Percentiles rank a stretch among this genome's conserved stretches.
These are phyloP conservation scores for Neria commutata DNA, from an alignment of 2,888 invertebrate genomes.

Conservation along the genomic window DNA sequence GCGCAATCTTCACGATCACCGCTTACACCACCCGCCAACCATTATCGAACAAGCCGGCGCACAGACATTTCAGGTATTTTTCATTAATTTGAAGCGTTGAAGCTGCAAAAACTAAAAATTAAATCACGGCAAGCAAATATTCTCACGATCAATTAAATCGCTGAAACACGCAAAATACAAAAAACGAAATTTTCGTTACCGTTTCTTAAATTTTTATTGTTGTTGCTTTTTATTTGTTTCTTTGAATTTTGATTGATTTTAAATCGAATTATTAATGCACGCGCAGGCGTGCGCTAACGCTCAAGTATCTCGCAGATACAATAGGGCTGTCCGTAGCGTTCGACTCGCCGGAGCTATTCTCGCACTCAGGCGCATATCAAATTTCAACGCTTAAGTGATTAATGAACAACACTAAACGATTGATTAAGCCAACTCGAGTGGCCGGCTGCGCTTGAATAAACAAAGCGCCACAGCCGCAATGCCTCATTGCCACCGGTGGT, in stretches of 20 bases:
- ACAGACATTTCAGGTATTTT: too few species aligned
- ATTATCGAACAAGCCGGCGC: too few species aligned
- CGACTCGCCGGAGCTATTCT: slow-evolving; percentile 27
- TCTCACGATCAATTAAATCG: not conserved
- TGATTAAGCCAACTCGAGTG: slow-evolving; percentile 21
- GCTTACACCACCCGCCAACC: too few species aligned
- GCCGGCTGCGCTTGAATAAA: slow-evolving; percentile 34
- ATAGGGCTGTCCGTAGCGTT: too few species aligned
- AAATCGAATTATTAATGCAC: slow-evolving; percentile 33
- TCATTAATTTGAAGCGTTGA: too few species aligned
- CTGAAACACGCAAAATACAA: slow-evolving; percentile 27
- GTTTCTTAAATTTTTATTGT: not conserved
- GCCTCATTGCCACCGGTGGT: too few species aligned
- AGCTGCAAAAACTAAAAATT: too few species aligned
- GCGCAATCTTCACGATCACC: slow-evolving; percentile 21
- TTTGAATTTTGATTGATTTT: slow-evolving; percentile 20
- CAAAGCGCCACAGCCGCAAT: too few species aligned
- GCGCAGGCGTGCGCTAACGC: slow-evolving; percentile 36
- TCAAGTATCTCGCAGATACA: slow-evolving; percentile 25
- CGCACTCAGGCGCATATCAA: slow-evolving; percentile 8
- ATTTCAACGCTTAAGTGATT: slow-evolving; percentile 51
- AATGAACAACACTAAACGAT: slow-evolving; percentile 38
- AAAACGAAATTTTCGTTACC: slow-evolving; percentile 17
- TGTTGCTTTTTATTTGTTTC: slow-evolving; percentile 20
- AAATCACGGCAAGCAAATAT: too few species aligned